phyloP scores from a whole-genome alignment of 2,888 invertebrate species.

The Priocnemis perturbator region DNA sequence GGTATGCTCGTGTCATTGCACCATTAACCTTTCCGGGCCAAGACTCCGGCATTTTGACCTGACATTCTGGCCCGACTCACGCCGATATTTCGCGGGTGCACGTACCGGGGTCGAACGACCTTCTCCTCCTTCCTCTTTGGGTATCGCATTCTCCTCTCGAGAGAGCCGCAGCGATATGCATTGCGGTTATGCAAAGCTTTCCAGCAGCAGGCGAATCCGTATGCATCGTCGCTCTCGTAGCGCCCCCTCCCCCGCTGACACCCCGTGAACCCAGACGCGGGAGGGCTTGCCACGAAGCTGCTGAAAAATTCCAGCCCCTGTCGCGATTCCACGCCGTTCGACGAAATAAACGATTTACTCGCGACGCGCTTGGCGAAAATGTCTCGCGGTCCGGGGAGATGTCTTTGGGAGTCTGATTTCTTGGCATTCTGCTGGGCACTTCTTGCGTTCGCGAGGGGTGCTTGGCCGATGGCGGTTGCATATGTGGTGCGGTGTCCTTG shows the following conservation, averaged over 20 bases:
- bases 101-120: constrained; percentile 10
- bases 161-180: constrained; percentile 26
- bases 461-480: no score
- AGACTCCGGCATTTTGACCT: constrained; percentile 49
- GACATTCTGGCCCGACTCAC: constrained; percentile 41
- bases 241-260: no score
- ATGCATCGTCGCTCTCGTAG: neutral
- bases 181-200: constrained; percentile 30
- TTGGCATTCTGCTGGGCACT: no score
- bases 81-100: constrained; percentile 48
- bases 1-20: constrained; percentile 27
- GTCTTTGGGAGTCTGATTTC: no score
- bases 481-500: no score
- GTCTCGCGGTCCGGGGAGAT: no score
- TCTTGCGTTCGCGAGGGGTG: no score
- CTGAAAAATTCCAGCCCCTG: constrained; percentile 3
- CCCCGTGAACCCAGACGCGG: neutral
- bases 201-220: constrained; percentile 5
- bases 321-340: neutral
- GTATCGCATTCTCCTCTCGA: constrained; percentile 36
- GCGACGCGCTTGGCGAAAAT: no score
- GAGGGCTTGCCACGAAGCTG: neutral
- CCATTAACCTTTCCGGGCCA: constrained; percentile 49
- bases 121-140: constrained; percentile 11
- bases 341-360: no score